These are phyloP conservation scores for Lithophane semibrunnea DNA, from an alignment of 2,888 invertebrate species.

Conservation along the genomic window DNA sequence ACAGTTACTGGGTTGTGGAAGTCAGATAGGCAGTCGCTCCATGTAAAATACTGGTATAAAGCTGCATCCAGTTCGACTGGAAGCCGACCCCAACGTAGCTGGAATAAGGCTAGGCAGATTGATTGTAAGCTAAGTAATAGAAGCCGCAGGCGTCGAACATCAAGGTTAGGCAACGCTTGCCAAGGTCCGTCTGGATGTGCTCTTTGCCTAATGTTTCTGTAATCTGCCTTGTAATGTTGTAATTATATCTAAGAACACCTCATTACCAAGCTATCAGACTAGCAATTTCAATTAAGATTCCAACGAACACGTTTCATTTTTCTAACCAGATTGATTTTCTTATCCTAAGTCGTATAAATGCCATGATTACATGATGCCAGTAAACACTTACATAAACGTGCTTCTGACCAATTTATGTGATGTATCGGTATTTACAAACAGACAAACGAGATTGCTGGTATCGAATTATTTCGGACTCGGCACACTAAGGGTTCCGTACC, in stretches of 20 bases:
- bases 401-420: slow-evolving; percentile 40
- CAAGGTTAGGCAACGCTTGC: too few relatives aligned
- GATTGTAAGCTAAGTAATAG: too few relatives aligned
- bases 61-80: too few relatives aligned
- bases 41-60: too few relatives aligned
- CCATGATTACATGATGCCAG: slow-evolving; percentile 32
- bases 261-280: slow-evolving; percentile 6
- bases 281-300: slow-evolving; percentile 48
- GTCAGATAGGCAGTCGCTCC: not conserved
- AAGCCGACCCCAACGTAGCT: too few relatives aligned
- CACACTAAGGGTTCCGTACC: not conserved
- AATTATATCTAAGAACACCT: slow-evolving; percentile 1
- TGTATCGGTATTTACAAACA: slow-evolving; percentile 50
- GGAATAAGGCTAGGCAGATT: too few relatives aligned
- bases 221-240: too few relatives aligned
- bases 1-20: not conserved
- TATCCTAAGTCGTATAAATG: slow-evolving; percentile 47
- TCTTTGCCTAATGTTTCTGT: too few relatives aligned
- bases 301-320: slow-evolving; percentile 31
- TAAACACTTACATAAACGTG: slow-evolving; percentile 51
- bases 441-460: slow-evolving; percentile 40
- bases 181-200: too few relatives aligned
- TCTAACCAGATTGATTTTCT: slow-evolving; percentile 45
- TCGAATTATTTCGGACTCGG: slow-evolving; percentile 28
- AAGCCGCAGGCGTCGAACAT: too few relatives aligned